Conservation (phyloP, 2,888 invertebrate genomes). For the Alloscopus bannaensis region DNA sequence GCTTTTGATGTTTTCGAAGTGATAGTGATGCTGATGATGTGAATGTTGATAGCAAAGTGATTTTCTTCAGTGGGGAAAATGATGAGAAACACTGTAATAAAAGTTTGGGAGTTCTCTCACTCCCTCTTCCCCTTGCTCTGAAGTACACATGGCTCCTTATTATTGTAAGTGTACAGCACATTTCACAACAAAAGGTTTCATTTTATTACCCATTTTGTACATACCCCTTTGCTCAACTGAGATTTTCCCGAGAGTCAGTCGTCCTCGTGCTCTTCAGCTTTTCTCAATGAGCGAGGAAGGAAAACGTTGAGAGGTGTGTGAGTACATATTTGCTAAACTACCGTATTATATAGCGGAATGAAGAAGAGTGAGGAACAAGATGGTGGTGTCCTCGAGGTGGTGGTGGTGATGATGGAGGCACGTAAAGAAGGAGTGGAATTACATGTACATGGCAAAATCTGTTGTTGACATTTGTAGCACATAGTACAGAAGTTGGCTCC, state of each 20-base stretch:
- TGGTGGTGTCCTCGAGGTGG: not conserved
- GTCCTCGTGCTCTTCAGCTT: too few species aligned
- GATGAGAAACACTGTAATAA: conserved; percentile 24
- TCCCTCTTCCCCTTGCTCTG: not conserved
- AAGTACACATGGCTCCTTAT: too few species aligned
- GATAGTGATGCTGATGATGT: not conserved
- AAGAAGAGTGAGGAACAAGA: not conserved
- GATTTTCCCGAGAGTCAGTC: conserved; percentile 20
- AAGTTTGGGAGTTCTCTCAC: conserved; percentile 15
- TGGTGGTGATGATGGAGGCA: conserved; percentile 18
- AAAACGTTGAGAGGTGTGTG: not conserved
- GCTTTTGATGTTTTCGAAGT: conserved; percentile 22
- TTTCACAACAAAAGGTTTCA: conserved; percentile 33
- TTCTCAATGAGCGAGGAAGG: not conserved
- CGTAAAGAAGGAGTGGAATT: conserved; percentile 36
- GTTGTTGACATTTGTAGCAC: conserved; percentile 56
- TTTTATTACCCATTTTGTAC: conserved; percentile 34
- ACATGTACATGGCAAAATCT: conserved; percentile 46
- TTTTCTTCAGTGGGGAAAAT: too few species aligned
- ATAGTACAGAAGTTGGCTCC: conserved; percentile 5
- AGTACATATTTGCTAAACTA: too few species aligned
- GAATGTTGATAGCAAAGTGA: too few species aligned
- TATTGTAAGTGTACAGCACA: conserved; percentile 12
- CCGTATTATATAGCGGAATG: not conserved
- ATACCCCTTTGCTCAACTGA: conserved; percentile 15